Evolutionary conservation across 2,113 vertebrate species (phyloP).

Genomic region (Thamnophis sirtalis): DNA sequence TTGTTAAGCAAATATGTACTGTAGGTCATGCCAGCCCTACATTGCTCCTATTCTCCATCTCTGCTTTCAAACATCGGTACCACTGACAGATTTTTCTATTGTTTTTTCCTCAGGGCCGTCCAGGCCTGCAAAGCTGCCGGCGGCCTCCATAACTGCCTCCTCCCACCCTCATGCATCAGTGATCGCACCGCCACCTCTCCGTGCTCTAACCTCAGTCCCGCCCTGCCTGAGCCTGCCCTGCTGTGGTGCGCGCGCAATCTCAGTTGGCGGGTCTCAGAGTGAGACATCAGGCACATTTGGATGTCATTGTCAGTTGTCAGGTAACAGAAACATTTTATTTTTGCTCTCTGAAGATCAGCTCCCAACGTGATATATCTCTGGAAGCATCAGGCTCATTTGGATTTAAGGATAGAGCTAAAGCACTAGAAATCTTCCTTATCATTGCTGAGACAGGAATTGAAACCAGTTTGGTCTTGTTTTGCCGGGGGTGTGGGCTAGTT

Average conservation of each 20-base stretch:
- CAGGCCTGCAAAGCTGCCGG: slow-evolving; percentile 80
- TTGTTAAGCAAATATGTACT: slow-evolving; percentile 14
- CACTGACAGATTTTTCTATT: slow-evolving; percentile 81
- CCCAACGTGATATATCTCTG: slow-evolving; percentile 52
- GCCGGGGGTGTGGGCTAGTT: not conserved
- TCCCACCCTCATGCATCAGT: slow-evolving; percentile 80
- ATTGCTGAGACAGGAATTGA: not conserved
- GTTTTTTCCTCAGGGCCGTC: slow-evolving; percentile 82
- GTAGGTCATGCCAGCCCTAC: slow-evolving; percentile 34
- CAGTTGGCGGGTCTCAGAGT: slow-evolving; percentile 76
- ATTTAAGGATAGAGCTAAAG: slow-evolving; percentile 40
- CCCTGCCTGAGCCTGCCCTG: slow-evolving; percentile 80
- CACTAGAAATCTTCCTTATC: not conserved
- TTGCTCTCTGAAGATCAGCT: slow-evolving; percentile 65
- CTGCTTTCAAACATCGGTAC: slow-evolving; percentile 66
- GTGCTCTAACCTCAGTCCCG: slow-evolving; percentile 75
- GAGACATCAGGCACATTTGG: slow-evolving; percentile 78
- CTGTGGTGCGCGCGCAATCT: slow-evolving; percentile 73
- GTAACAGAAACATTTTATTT: slow-evolving; percentile 71
- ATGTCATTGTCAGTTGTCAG: slow-evolving; percentile 82
- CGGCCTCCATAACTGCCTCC: slow-evolving; percentile 80
- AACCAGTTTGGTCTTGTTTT: not conserved
- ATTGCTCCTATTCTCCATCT: slow-evolving; percentile 47
- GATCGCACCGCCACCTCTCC: slow-evolving; percentile 75
- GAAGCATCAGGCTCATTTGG: slow-evolving; percentile 49